A percentile compares a stretch with the other conserved stretches of the same genome.
Evolutionary conservation across 2,113 vertebrate genomes (phyloP).

Genomic region (pig (Sus scrofa)): DNA sequence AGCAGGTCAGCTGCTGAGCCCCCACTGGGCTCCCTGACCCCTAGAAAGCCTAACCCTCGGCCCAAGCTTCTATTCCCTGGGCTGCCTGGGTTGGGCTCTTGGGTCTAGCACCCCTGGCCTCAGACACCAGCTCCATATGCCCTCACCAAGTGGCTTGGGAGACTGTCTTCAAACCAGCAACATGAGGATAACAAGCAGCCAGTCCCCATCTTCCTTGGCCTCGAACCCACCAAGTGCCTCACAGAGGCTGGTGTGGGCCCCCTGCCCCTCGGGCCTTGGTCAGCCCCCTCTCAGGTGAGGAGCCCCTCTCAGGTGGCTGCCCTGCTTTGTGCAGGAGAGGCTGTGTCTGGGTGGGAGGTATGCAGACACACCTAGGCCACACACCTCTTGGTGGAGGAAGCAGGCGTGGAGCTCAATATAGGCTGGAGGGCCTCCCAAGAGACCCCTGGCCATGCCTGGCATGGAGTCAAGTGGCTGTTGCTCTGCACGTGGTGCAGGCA

Average conservation of each 20-base stretch:
- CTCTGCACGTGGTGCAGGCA: background rate
- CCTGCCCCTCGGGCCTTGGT: background rate
- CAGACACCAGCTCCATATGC: background rate
- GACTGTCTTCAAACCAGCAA: background rate
- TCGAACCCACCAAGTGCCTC: background rate
- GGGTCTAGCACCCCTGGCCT: background rate
- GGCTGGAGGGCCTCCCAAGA: background rate
- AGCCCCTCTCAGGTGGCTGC: too few relatives aligned
- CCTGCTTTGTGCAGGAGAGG: background rate
- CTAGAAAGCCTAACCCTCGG: background rate
- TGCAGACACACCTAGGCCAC: background rate
- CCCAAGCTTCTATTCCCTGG: background rate
- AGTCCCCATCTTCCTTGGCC: background rate
- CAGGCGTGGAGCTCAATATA: background rate
- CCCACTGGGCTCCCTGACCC: background rate
- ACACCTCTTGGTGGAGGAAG: background rate
- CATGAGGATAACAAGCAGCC: background rate
- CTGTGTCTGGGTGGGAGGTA: background rate
- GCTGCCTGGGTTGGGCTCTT: background rate
- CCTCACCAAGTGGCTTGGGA: background rate
- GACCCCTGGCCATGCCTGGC: background rate
- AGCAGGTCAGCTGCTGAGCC: background rate
- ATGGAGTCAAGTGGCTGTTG: background rate
- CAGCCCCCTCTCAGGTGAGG: background rate
- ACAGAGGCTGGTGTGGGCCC: background rate